phyloP scores from a whole-genome alignment of 2,888 invertebrate genomes.

The Pollenia angustigena region DNA sequence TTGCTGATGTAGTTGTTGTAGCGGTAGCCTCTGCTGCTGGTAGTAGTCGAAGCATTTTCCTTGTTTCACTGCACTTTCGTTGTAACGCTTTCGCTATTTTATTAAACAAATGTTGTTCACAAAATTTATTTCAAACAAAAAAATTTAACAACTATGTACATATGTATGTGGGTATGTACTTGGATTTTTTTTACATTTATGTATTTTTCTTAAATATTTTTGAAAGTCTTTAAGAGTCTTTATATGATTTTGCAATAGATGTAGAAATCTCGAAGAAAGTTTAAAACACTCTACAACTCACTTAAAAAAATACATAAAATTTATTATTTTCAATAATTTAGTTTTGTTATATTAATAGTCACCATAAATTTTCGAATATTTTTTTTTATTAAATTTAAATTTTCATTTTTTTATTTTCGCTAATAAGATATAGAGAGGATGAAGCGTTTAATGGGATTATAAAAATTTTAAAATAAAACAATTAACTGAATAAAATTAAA shows the following conservation, averaged over 20 bases:
- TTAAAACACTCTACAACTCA: constrained; percentile 35
- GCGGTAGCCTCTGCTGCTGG: constrained; percentile 65
- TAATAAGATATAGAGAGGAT: not conserved
- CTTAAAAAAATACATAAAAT: constrained; percentile 22
- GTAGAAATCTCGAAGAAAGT: constrained; percentile 71
- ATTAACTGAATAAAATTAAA: constrained; percentile 20
- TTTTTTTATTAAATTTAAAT: not conserved
- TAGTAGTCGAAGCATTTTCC: constrained; percentile 77
- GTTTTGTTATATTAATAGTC: not conserved
- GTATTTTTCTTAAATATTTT: constrained; percentile 21
- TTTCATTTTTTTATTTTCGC: not conserved
- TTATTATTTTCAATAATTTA: constrained; percentile 15
- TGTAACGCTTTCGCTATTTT: constrained; percentile 82
- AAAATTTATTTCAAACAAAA: constrained; percentile 28
- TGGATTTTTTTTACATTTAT: not conserved
- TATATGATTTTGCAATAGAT: constrained; percentile 58
- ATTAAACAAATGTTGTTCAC: constrained; percentile 78
- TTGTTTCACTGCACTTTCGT: constrained; percentile 78
- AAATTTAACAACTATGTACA: constrained; percentile 46
- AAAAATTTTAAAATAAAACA: constrained; percentile 38
- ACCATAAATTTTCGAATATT: constrained; percentile 13
- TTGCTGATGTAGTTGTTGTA: constrained; percentile 59
- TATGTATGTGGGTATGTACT: not conserved
- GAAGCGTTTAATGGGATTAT: constrained; percentile 48
- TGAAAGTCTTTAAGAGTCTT: constrained; percentile 29